Base-by-base conservation (phyloP, 2,113 vertebrate genomes). In the Phrynosoma blainvillii region DNA sequence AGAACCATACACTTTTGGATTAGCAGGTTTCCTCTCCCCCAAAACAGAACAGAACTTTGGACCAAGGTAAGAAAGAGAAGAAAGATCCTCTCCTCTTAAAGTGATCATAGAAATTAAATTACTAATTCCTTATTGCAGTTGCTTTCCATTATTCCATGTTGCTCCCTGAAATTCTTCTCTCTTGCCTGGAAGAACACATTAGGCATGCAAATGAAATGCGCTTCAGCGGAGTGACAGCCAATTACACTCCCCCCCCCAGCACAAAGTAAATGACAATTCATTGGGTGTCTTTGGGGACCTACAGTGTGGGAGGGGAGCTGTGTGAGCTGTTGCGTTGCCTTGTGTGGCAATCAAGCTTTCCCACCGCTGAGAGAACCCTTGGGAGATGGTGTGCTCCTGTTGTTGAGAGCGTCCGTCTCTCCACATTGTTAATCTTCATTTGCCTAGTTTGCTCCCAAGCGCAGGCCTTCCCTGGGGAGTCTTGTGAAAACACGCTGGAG, bases 291-390 rank as follows among this genome's bases (percentile, higher is more conserved):
- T 94, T 75, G 79, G 93, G 95, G 93, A 96, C 47, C 65, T 1
- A 0, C 84, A 84, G 12, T 18, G 73, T 23, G 42, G 12, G 54
- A 0, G 56, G 30, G 56, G 87, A 91, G 79, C 42, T 8, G 89
- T 40, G 11, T n/a, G 32, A 78, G 11, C 85, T 2, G 1, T 88
- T n/a, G 93, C 89, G 85, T 93, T 92, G 91, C 92, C 94, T 90
- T 83, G 1, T 84, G 92, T 87, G 92, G 88, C 93, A 94, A 95
- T 92, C 94, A 95, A 92, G 93, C 94, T 96, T 96, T 96, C 95
- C 96, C 96, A 95, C 93, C 91, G 87, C 94, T 52, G 32, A 21
- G 81, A 11, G 11, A 7, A 84, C 95, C 92, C 93, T 2, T 0
- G 93, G 92, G 95, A 96, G 87, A 90, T 36, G 86, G 89, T 20